Percentiles rank a stretch among this genome's conserved stretches.
Evolutionary conservation across 2,888 invertebrate species (phyloP).

Genomic region (Pomacea canaliculata): DNA sequence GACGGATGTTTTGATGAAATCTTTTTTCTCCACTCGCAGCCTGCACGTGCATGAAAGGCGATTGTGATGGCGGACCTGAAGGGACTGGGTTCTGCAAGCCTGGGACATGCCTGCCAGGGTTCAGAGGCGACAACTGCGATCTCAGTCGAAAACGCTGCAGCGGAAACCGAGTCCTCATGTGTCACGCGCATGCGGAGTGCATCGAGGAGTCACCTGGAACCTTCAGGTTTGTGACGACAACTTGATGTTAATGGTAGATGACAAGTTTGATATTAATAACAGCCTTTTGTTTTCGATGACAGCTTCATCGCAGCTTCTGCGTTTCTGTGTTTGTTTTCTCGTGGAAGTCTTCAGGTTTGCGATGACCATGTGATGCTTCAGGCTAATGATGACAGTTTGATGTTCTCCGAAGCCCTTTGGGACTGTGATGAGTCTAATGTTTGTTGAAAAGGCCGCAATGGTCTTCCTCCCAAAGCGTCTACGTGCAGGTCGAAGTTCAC

Average conservation of each 20-base stretch:
- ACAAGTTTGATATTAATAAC: neutral
- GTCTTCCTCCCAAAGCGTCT: too few species aligned
- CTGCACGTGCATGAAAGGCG: conserved; percentile 55
- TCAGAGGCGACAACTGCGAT: conserved; percentile 53
- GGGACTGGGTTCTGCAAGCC: conserved; percentile 49
- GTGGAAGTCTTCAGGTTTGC: too few species aligned
- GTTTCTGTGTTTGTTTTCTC: too few species aligned
- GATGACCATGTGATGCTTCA: too few species aligned
- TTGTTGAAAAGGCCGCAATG: too few species aligned
- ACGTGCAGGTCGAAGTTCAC: too few species aligned
- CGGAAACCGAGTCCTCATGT: conserved; percentile 26
- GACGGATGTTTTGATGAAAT: too few species aligned
- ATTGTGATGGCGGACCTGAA: conserved; percentile 46
- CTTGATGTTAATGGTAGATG: neutral
- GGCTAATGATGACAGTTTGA: too few species aligned
- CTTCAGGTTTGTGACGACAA: neutral
- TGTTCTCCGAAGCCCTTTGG: too few species aligned
- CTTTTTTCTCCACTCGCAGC: conserved; percentile 39
- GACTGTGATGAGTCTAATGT: too few species aligned
- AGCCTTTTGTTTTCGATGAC: too few species aligned
- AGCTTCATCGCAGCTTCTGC: too few species aligned
- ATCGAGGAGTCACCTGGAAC: neutral
- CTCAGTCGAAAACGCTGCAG: conserved; percentile 32
- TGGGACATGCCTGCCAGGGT: conserved; percentile 34
- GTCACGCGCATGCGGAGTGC: conserved; percentile 49